Evolutionary conservation across 2,888 invertebrate species (phyloP).

Genomic region (Keiferia lycopersicella): DNA sequence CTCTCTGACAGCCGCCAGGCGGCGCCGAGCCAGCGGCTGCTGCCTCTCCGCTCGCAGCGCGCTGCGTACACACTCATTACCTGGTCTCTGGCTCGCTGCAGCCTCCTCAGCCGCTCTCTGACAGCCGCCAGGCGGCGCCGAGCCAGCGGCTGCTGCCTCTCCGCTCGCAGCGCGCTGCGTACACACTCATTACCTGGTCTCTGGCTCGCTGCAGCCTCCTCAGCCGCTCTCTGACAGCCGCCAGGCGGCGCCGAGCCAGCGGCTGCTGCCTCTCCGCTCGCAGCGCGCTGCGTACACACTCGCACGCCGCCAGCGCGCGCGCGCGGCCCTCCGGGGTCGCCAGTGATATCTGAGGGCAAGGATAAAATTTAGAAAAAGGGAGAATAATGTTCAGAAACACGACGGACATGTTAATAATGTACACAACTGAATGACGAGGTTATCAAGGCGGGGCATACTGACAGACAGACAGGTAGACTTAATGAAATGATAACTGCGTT

Average conservation of each 20-base stretch:
- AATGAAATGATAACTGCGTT: too few species aligned
- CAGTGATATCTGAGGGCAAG: conserved; percentile 51
- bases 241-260: conserved; percentile 52
- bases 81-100: conserved; percentile 57
- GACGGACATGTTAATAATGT: too few species aligned
- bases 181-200: conserved; percentile 58
- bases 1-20: too few species aligned
- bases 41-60: too few species aligned
- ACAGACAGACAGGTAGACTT: too few species aligned
- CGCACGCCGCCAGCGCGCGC: conserved; percentile 55
- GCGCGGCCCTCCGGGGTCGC: conserved; percentile 55
- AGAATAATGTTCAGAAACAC: too few species aligned
- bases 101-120: conserved; percentile 59
- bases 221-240: conserved; percentile 60
- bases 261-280: conserved; percentile 41
- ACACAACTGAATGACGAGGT: too few species aligned
- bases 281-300: conserved; percentile 47
- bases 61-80: too few species aligned
- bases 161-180: too few species aligned
- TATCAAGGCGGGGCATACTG: too few species aligned
- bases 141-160: conserved; percentile 32
- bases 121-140: conserved; percentile 56
- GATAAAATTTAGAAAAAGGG: too few species aligned
- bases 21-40: too few species aligned
- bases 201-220: conserved; percentile 57